phyloP scores from a whole-genome alignment of 2,113 vertebrate species.

The Mesembrinibis cayennensis region DNA sequence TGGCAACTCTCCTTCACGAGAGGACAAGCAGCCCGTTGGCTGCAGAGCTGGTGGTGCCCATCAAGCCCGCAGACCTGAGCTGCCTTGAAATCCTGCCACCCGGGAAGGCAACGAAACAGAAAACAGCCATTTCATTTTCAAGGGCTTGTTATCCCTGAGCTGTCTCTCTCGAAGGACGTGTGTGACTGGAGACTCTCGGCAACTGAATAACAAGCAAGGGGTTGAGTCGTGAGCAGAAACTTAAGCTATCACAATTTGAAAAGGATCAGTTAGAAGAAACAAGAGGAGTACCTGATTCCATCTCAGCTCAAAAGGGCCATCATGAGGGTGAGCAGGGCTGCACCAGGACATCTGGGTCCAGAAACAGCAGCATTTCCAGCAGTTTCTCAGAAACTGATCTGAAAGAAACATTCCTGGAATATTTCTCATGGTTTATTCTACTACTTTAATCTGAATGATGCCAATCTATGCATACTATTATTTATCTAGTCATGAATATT shows the following conservation, averaged over 20 bases:
- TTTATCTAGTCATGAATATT: neutral
- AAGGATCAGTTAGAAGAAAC: neutral
- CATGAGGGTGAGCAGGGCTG: neutral
- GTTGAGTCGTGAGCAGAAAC: neutral
- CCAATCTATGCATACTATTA: neutral
- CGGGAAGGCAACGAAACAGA: neutral
- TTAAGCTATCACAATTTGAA: neutral
- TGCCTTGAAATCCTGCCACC: neutral
- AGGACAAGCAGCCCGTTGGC: neutral
- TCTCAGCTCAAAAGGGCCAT: neutral
- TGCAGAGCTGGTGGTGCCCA: neutral
- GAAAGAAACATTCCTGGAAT: neutral
- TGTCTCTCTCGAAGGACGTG: neutral
- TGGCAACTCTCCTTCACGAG: accelerated
- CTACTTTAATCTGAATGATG: neutral
- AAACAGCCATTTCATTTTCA: neutral
- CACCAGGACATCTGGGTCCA: neutral
- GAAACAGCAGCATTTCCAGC: neutral
- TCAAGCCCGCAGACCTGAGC: neutral
- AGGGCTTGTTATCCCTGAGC: neutral
- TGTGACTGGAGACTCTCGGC: neutral
- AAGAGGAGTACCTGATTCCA: neutral
- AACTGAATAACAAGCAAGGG: neutral
- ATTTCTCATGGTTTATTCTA: neutral
- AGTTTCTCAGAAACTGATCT: neutral